Evolutionary conservation across 2,113 vertebrate species (phyloP).

Genomic region (Todiramphus chloris): DNA sequence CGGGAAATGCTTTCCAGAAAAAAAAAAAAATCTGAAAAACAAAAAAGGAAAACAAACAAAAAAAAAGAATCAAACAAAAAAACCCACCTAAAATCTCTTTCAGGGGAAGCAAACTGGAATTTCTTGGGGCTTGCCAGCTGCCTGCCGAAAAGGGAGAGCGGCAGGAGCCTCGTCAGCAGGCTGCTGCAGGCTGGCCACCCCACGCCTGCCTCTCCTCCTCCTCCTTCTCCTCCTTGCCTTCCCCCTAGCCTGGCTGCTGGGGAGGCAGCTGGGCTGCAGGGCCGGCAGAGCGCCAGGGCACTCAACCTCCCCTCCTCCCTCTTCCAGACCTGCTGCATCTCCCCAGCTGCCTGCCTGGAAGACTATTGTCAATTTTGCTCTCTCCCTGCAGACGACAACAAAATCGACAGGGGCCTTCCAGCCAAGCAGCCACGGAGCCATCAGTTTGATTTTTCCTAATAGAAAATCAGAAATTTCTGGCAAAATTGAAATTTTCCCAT

Average conservation of each 20-base stretch:
- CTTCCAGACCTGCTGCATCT: slow-evolving; percentile 71
- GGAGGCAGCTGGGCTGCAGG: slow-evolving; percentile 72
- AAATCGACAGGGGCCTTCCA: slow-evolving; percentile 64
- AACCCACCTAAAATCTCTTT: neutral
- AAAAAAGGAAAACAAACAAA: neutral
- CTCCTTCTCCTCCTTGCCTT: slow-evolving; percentile 19
- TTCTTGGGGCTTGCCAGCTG: slow-evolving; percentile 54
- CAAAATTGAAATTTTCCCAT: slow-evolving; percentile 54
- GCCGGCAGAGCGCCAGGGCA: slow-evolving; percentile 68
- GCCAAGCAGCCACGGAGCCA: slow-evolving; percentile 48
- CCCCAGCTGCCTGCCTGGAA: slow-evolving; percentile 72
- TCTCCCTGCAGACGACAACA: slow-evolving; percentile 67
- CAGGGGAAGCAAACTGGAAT: slow-evolving; percentile 8
- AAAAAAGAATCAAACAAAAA: too few species aligned
- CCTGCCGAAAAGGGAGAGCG: neutral
- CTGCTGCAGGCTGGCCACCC: slow-evolving; percentile 59
- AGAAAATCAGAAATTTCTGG: slow-evolving; percentile 49
- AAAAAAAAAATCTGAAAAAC: neutral
- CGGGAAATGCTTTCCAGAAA: neutral
- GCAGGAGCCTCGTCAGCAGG: neutral
- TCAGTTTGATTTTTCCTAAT: slow-evolving; percentile 37
- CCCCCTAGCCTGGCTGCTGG: slow-evolving; percentile 66
- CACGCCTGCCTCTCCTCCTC: neutral
- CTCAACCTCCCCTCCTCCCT: slow-evolving; percentile 71
- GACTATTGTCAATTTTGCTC: slow-evolving; percentile 70